Evolutionary conservation across 1,140 invertebrate genomes (phyloP).

Genomic region (Ceratina japonica): DNA sequence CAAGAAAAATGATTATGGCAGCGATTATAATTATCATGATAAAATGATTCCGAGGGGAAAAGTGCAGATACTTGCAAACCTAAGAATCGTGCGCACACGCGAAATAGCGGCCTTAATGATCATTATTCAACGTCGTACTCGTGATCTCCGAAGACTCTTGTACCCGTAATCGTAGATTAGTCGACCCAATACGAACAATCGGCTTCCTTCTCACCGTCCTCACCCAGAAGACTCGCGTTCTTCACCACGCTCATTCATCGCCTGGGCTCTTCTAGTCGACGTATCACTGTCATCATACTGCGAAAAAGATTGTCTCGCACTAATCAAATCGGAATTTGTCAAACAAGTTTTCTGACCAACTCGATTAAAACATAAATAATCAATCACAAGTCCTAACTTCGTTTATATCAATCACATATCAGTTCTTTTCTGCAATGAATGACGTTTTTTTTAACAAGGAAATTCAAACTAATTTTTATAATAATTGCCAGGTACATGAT

Average conservation of each 20-base stretch:
- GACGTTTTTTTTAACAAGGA: no score
- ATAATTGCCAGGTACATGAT: no score
- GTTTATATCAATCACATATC: conserved; percentile 18
- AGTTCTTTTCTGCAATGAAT: background rate
- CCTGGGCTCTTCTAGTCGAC: conserved; percentile 48
- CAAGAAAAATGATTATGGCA: conserved; percentile 11
- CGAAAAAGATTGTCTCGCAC: background rate
- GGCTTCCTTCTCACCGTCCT: conserved; percentile 29
- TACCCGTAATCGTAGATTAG: conserved; percentile 46
- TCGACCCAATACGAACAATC: conserved; percentile 28
- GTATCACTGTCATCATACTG: background rate
- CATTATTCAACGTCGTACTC: conserved; percentile 53
- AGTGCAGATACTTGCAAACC: background rate
- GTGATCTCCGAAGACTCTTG: conserved; percentile 35
- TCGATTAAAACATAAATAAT: no score
- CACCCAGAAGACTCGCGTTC: conserved; percentile 26
- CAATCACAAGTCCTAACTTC: no score
- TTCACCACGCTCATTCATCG: conserved; percentile 12
- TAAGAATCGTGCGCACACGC: conserved; percentile 59
- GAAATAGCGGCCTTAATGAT: conserved; percentile 62
- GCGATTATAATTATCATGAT: conserved; percentile 32
- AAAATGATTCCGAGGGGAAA: background rate
- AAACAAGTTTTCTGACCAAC: background rate
- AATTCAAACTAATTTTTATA: no score
- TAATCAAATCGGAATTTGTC: background rate